Conservation (phyloP, 2,797 vertebrate species). For the Bucorvus abyssinicus region DNA sequence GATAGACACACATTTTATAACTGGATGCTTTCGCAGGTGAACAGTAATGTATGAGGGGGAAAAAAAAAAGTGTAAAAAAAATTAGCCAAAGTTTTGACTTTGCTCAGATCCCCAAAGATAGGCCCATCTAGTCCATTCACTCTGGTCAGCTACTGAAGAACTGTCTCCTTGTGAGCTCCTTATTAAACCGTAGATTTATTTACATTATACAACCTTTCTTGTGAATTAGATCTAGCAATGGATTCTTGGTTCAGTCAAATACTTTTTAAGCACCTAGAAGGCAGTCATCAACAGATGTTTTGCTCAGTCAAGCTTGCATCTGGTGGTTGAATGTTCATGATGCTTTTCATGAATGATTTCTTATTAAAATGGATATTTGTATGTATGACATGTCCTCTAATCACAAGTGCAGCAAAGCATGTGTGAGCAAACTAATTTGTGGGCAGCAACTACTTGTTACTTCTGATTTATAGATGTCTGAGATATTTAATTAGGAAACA, state of each 20-base stretch:
- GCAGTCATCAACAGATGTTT: neutral
- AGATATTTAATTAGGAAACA: conserved; percentile 25
- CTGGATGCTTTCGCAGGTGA: neutral
- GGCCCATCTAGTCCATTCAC: neutral
- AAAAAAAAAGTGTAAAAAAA: neutral
- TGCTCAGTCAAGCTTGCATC: neutral
- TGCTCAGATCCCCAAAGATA: neutral
- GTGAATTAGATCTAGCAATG: neutral
- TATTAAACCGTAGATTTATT: neutral
- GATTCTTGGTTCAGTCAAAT: neutral
- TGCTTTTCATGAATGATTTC: neutral
- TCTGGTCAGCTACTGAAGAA: neutral
- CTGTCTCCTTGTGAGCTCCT: neutral
- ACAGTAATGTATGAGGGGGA: neutral
- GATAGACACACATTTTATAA: neutral
- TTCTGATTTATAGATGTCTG: neutral
- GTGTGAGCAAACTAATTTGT: neutral
- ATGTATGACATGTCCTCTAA: neutral
- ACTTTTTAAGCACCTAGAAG: neutral
- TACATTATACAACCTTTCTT: neutral
- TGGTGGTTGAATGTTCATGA: neutral
- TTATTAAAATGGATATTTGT: neutral
- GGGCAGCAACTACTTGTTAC: conserved; percentile 21
- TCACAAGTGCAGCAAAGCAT: neutral
- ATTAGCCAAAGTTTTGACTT: neutral